phyloP scores from a whole-genome alignment of 2,113 vertebrate species.

The Eclectus roratus region DNA sequence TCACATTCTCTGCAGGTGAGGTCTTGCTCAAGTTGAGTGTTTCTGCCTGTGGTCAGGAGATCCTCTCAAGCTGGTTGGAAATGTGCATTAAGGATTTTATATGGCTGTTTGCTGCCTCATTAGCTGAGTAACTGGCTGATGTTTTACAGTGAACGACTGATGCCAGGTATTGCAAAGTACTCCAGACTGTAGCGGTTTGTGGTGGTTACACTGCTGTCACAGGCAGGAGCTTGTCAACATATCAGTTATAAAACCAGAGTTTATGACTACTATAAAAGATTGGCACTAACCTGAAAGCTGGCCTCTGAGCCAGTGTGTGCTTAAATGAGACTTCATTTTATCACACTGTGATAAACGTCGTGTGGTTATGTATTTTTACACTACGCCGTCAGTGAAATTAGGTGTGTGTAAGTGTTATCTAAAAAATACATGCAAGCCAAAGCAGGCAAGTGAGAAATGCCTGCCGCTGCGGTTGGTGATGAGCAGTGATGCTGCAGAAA shows the following conservation, averaged over 20 bases:
- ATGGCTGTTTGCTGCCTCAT: not conserved
- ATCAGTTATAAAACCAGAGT: conserved; percentile 21
- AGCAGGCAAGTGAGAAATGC: not conserved
- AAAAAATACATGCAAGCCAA: not conserved
- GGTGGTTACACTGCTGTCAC: not conserved
- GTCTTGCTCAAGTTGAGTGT: fast-evolving
- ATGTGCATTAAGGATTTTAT: not conserved
- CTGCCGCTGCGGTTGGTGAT: not conserved
- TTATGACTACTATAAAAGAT: conserved; percentile 37
- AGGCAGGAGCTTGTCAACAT: not conserved
- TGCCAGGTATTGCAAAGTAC: not conserved
- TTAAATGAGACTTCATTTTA: conserved; percentile 8
- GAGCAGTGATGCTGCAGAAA: not conserved
- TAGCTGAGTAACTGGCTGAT: not conserved
- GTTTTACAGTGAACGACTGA: not conserved
- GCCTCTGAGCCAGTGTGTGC: not conserved
- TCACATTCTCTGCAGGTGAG: conserved; percentile 95
- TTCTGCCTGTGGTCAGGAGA: not conserved
- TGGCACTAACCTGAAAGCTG: not conserved
- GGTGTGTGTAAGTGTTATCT: not conserved
- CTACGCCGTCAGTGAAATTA: not conserved
- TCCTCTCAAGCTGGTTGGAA: not conserved
- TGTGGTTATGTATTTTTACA: not conserved
- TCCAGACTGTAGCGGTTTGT: not conserved
- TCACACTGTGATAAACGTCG: not conserved